Percentiles rank a stretch among this genome's conserved stretches.
Conservation (phyloP, 2,888 invertebrate species). For the Chloroclystis v-ata region DNA sequence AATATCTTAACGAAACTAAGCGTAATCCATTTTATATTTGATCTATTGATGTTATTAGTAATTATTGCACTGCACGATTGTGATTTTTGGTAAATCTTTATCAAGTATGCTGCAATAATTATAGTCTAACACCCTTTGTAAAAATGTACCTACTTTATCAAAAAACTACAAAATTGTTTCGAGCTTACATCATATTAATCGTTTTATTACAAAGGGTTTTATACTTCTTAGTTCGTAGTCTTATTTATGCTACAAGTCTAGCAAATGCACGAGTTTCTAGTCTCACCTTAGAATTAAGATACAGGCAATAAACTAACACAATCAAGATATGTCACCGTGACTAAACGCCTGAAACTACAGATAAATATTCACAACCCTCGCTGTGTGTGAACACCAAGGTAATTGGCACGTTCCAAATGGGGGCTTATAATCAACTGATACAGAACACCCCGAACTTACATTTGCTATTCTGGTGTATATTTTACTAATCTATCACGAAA, state of each 20-base stretch:
- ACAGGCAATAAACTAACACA: constrained; percentile 45
- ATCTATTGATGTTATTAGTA: constrained; percentile 17
- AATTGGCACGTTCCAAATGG: constrained; percentile 17
- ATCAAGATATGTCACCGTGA: constrained; percentile 59
- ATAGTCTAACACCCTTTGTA: constrained; percentile 10
- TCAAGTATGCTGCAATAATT: constrained; percentile 3
- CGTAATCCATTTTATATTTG: constrained; percentile 13
- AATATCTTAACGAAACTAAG: constrained; percentile 13
- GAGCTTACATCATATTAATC: constrained; percentile 24
- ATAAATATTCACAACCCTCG: constrained; percentile 58
- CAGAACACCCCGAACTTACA: background rate
- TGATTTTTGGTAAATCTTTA: constrained; percentile 1
- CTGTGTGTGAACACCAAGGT: constrained; percentile 15
- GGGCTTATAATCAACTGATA: constrained; percentile 7
- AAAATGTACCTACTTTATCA: constrained; percentile 27
- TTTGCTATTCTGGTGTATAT: background rate
- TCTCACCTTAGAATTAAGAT: constrained; percentile 15
- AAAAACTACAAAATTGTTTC: constrained; percentile 21
- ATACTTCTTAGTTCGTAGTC: constrained; percentile 14
- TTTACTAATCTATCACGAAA: background rate
- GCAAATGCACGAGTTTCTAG: constrained; percentile 21
- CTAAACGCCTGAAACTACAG: constrained; percentile 36
- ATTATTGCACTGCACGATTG: constrained; percentile 12
- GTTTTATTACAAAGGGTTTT: constrained; percentile 18
- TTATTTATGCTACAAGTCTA: constrained; percentile 16